Evolutionary conservation across 2,888 invertebrate species (phyloP).

Genomic region (Macrosoma leucophasiata): DNA sequence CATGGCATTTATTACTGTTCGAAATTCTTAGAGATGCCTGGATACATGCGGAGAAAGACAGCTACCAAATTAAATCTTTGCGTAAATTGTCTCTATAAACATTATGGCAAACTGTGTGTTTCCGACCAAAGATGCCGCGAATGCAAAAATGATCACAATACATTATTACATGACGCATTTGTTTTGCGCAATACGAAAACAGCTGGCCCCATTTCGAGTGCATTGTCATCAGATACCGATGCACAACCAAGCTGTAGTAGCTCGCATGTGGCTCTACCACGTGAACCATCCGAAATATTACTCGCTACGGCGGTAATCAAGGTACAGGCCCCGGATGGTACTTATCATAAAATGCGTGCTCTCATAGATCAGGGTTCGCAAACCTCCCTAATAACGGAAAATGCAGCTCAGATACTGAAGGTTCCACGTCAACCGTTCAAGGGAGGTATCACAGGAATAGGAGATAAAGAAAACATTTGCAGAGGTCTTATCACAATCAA

Average conservation of each 20-base stretch:
- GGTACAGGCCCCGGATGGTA: slow-evolving; percentile 12
- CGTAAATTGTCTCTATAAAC: neutral
- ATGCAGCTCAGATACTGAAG: slow-evolving; percentile 12
- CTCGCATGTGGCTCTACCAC: neutral
- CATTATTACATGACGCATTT: neutral
- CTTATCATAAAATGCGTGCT: slow-evolving; percentile 3
- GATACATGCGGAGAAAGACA: neutral
- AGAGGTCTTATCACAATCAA: slow-evolving; percentile 14
- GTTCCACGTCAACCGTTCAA: slow-evolving; percentile 5
- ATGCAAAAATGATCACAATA: neutral
- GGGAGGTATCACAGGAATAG: slow-evolving; percentile 15
- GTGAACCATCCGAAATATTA: neutral
- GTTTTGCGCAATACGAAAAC: neutral
- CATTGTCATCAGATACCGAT: neutral
- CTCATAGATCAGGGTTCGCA: slow-evolving; percentile 20
- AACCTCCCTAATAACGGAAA: slow-evolving; percentile 16
- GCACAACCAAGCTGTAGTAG: neutral
- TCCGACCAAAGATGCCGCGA: neutral
- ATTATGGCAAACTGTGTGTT: neutral
- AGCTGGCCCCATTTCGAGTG: neutral
- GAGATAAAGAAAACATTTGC: slow-evolving; percentile 15
- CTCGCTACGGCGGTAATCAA: slow-evolving; percentile 13
- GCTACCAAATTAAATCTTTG: neutral
- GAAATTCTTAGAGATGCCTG: neutral
- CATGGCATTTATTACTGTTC: neutral